Percentiles rank a stretch among this genome's conserved stretches.
phyloP scores from a whole-genome alignment of 2,797 vertebrate genomes.

The Labroides dimidiatus region DNA sequence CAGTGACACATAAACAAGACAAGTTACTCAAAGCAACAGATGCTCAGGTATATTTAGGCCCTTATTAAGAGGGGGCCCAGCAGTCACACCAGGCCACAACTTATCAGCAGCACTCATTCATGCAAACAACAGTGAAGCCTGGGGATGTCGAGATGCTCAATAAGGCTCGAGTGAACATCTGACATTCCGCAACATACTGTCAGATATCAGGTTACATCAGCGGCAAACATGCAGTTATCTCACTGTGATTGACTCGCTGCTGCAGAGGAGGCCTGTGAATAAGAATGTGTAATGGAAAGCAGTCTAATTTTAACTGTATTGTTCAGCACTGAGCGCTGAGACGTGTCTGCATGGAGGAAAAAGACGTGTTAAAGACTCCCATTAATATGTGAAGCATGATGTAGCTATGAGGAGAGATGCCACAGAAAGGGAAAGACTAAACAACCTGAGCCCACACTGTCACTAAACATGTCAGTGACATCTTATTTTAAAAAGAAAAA shows the following conservation, averaged over 20 bases:
- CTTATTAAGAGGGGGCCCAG: slow-evolving; percentile 5
- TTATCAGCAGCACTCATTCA: slow-evolving; percentile 31
- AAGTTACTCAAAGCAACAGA: neutral
- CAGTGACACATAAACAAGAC: slow-evolving; percentile 16
- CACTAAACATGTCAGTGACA: neutral
- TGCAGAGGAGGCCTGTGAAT: slow-evolving; percentile 52
- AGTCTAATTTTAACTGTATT: slow-evolving; percentile 74
- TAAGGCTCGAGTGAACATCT: slow-evolving; percentile 68
- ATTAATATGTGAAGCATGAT: slow-evolving; percentile 17
- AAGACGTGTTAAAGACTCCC: slow-evolving; percentile 15
- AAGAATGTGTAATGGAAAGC: slow-evolving; percentile 59
- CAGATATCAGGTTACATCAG: slow-evolving; percentile 80
- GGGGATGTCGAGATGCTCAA: slow-evolving; percentile 44
- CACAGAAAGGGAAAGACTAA: neutral
- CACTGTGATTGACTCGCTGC: slow-evolving; percentile 35
- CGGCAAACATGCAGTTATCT: slow-evolving; percentile 69
- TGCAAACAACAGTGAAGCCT: slow-evolving; percentile 34
- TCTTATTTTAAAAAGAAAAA: neutral
- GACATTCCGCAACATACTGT: slow-evolving; percentile 80
- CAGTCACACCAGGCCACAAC: slow-evolving; percentile 26
- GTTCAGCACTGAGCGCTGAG: slow-evolving; percentile 50
- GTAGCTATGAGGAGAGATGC: neutral
- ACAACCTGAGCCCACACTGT: neutral
- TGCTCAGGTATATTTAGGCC: neutral
- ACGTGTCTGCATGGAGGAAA: slow-evolving; percentile 41